Evolutionary conservation across 2,888 invertebrate genomes (phyloP), one percentile per base, ranked within the genome.

Genomic region (Drosophila hamatofila): DNA sequence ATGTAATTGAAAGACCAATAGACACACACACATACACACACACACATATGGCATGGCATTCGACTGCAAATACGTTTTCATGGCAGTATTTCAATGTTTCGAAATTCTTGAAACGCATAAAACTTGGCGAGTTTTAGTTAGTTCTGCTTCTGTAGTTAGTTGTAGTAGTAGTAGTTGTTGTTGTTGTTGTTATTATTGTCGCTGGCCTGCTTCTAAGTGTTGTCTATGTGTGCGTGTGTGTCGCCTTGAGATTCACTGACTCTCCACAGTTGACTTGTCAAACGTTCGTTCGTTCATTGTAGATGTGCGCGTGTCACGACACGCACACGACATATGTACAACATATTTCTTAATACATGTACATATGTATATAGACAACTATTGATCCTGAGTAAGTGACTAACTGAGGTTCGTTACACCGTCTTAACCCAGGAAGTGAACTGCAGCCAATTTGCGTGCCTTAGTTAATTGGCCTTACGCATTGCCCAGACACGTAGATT

Each of bases 21-120:
- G 39, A 42, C 30, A 16, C 27, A 64, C 41, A 66, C 37, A 54
- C 30, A 66, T 16, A 52, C 42, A 52, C 63, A 61, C 46, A 58
- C 44, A 62, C 37, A 60, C 46, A 59, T 41, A 49, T 37, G 35
- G 46, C 55, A 52, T 69, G 68, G 72, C 62, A 71, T 67, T 81
- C 54, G 63, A 69, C 60, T 67, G 65, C 61, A 62, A 71, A 80
- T 75, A 76, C 72, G 75, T 85, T 88, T 81, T 75, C 88, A 83
- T 76, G 86, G 86, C 81, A 87, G 66, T 78, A 75, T 83, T 72
- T 81, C 71, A 75, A 81, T 73, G 78, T 84, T 81, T 79, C 89
- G 85, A 86, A 89, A 89, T 89, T 89, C 87, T 81, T 76, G 67
- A 89, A 81, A 87, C 79, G 87, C 84, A 87, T 75, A 64, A 66